phyloP scores from a whole-genome alignment of 2,797 vertebrate species.

The Hafferia zeledoni region DNA sequence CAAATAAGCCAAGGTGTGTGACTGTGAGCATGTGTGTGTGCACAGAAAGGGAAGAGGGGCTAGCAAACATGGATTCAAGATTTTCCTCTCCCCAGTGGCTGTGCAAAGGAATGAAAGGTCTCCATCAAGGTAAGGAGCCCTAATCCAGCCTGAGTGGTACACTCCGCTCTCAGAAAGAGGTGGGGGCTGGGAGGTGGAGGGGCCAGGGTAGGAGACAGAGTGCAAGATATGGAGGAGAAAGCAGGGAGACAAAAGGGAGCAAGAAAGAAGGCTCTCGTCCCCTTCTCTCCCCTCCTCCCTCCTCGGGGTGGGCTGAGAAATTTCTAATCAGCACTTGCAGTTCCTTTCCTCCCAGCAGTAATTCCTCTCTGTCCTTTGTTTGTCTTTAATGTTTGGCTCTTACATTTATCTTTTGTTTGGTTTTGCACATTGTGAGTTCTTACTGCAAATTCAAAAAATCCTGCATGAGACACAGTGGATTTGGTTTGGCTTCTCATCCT shows the following conservation, averaged over 20 bases:
- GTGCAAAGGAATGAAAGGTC: conserved; percentile 39
- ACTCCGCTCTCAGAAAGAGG: conserved; percentile 9
- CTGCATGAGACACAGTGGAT: conserved; percentile 1
- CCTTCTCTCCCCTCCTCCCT: background rate
- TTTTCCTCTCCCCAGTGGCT: conserved; percentile 28
- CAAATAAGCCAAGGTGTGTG: conserved; percentile 11
- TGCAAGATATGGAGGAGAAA: conserved; percentile 41
- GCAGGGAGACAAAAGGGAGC: conserved; percentile 52
- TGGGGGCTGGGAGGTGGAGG: conserved; percentile 42
- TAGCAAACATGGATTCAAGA: conserved; percentile 4
- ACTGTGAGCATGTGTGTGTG: background rate
- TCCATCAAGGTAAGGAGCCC: conserved; percentile 54
- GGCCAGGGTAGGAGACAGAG: conserved; percentile 30
- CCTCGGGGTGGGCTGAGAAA: conserved; percentile 52
- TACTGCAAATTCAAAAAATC: conserved; percentile 2
- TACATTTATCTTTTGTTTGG: conserved; percentile 45
- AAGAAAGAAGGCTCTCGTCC: background rate
- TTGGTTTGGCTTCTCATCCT: conserved; percentile 13
- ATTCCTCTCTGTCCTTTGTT: conserved; percentile 52
- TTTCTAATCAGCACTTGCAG: conserved; percentile 62
- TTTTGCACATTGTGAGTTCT: conserved; percentile 45
- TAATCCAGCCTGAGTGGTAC: conserved; percentile 35
- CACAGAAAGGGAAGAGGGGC: background rate
- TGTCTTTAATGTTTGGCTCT: conserved; percentile 53
- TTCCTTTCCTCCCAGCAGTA: conserved; percentile 24